Base-by-base conservation (phyloP, 2,888 invertebrate species). In the Pollenia amentaria region DNA sequence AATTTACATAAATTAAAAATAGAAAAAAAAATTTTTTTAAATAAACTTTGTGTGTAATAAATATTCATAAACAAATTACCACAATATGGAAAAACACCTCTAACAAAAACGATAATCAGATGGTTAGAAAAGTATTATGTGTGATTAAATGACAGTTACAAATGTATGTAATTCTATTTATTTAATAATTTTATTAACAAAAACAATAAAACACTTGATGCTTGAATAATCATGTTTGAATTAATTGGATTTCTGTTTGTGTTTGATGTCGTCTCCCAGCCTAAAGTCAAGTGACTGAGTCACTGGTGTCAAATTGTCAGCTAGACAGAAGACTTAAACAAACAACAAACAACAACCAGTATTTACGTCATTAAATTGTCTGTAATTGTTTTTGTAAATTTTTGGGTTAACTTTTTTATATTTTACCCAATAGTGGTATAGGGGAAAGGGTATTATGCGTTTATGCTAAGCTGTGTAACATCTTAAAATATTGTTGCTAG, bases 211-310 rank as follows among this genome's bases (percentile, higher is more conserved):
- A 69, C 60, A 62, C 67, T 79, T 77, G 70, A 62, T 64, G 72
- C 48, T 79, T 60, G 73, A 85, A 77, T 70, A 85, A 73, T 77
- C 42, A 60, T 40, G 65, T 10, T 67, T 64, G 77, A 76, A 85
- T 81, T 67, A 81, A 85, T 85, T 53, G 67, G 14, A 51, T 72
- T 42, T 64, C 48, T 29, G 29, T 29, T 1, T 29, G 4, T 18
- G 7, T 64, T 9, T 29, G 7, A 21, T 8, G 12, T 9, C 18
- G 3, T 18, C 29, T 53, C 29, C 10, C 40, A 60, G 21, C 9
- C 51, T 70, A 48, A 60, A 79, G 53, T 11, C 76, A 64, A 65
- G 12, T 40, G n/a, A 21, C 29, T n/a, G 40, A 76, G 6, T 76
- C 21, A 67, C 53, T 46, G 18, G 65, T 65, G 64, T 73, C 46